phyloP scores from a whole-genome alignment of 2,797 vertebrate species.

The Helarctos malayanus region DNA sequence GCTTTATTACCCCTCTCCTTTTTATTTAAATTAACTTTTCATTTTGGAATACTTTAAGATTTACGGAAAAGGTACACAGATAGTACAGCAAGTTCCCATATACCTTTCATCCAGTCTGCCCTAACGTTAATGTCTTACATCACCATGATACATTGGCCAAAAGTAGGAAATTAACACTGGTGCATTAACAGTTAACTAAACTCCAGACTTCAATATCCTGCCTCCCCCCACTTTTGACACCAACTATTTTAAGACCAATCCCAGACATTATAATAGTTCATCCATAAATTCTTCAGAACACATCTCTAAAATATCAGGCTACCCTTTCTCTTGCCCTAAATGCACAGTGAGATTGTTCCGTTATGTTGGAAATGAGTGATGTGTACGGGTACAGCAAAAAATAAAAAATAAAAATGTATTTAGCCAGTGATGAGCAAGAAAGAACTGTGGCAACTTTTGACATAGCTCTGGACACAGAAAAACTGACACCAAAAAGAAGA shows the following conservation, averaged over 20 bases:
- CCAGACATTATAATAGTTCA: background rate
- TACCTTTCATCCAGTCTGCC: background rate
- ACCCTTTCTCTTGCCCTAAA: background rate
- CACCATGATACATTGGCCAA: background rate
- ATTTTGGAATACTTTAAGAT: background rate
- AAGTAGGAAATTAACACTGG: background rate
- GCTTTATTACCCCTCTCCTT: background rate
- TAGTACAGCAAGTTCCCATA: background rate
- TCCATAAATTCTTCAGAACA: background rate
- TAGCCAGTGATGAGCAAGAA: background rate
- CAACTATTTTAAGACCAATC: conserved; percentile 23
- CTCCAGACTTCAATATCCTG: background rate
- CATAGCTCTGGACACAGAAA: background rate
- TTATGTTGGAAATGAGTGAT: background rate
- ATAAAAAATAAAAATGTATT: background rate
- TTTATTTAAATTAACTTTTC: background rate
- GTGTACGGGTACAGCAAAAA: background rate
- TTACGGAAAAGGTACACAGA: background rate
- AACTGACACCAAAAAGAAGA: background rate
- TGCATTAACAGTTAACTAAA: background rate
- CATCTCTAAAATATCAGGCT: background rate
- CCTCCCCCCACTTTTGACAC: background rate
- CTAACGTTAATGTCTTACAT: background rate
- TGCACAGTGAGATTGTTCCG: background rate
- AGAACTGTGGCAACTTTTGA: background rate